Evolutionary conservation across 2,888 invertebrate species (phyloP).

Genomic region (Eulithis testata): DNA sequence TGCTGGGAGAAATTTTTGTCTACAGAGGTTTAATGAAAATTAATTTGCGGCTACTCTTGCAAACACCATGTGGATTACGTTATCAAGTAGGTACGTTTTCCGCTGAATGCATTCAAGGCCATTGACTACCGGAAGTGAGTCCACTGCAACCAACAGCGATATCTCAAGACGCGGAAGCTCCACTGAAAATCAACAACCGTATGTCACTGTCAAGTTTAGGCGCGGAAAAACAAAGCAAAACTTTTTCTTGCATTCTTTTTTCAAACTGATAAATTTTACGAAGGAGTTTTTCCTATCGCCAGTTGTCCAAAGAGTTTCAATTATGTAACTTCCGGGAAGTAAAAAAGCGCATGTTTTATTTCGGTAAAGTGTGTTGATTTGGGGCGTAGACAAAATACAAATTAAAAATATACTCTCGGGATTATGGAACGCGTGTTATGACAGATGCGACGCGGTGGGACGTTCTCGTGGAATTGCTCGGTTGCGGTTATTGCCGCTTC

Average conservation of each 20-base stretch:
- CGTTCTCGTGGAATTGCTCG: conserved; percentile 28
- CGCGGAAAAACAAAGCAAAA: conserved; percentile 28
- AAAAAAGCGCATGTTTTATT: conserved; percentile 23
- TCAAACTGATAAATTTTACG: conserved; percentile 4
- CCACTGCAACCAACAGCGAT: conserved; percentile 11
- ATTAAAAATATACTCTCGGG: conserved; percentile 37
- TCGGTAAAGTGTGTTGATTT: conserved; percentile 22
- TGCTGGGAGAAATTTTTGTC: neutral
- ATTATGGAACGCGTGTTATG: conserved; percentile 39
- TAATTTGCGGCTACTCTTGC: too few relatives aligned
- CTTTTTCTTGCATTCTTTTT: conserved; percentile 13
- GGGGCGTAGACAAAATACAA: conserved; percentile 40
- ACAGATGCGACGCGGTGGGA: conserved; percentile 32
- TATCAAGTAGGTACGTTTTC: neutral
- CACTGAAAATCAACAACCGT: conserved; percentile 15
- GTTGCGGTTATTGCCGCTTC: conserved; percentile 15
- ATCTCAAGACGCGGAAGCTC: conserved; percentile 2
- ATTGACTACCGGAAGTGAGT: conserved; percentile 1
- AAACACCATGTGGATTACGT: neutral
- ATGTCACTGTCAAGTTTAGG: conserved; percentile 29
- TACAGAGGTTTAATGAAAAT: neutral
- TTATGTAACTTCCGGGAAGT: conserved; percentile 28
- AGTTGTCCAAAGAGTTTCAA: neutral
- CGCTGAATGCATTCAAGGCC: conserved; percentile 5
- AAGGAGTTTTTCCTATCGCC: neutral